These are phyloP conservation scores for Nemurella pictetii DNA, from an alignment of 2,888 invertebrate genomes.

Conservation along the genomic window DNA sequence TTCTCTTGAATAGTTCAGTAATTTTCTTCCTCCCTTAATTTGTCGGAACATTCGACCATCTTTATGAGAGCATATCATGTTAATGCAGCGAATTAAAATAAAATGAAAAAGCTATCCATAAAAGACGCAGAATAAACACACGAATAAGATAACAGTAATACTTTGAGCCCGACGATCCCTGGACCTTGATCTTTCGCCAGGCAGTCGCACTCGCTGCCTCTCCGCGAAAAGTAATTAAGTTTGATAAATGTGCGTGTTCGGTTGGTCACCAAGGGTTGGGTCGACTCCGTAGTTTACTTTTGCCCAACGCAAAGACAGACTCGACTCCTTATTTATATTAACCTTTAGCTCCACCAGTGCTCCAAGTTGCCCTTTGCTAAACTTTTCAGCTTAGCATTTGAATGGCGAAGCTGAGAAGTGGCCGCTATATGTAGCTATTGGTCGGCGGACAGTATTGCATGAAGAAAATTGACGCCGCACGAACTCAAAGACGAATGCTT, in stretches of 20 bases:
- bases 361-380: not conserved
- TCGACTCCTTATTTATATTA: slow-evolving; percentile 1
- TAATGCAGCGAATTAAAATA: not conserved
- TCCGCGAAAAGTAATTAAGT: not conserved
- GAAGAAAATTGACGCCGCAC: not conserved
- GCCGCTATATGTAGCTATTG: not conserved
- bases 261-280: not conserved
- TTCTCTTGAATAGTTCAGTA: not conserved
- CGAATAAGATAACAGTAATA: not conserved
- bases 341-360: not conserved
- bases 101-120: not conserved
- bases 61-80: not conserved
- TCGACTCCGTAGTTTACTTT: not conserved
- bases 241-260: not conserved
- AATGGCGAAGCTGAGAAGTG: not conserved
- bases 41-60: not conserved
- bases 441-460: not conserved
- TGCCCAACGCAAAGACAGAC: not conserved
- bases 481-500: not conserved
- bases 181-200: not conserved
- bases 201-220: not conserved
- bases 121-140: not conserved
- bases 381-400: not conserved
- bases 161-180: not conserved
- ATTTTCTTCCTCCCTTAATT: not conserved